phyloP scores from a whole-genome alignment of 1,140 invertebrate species.

The Sitophilus oryzae region DNA sequence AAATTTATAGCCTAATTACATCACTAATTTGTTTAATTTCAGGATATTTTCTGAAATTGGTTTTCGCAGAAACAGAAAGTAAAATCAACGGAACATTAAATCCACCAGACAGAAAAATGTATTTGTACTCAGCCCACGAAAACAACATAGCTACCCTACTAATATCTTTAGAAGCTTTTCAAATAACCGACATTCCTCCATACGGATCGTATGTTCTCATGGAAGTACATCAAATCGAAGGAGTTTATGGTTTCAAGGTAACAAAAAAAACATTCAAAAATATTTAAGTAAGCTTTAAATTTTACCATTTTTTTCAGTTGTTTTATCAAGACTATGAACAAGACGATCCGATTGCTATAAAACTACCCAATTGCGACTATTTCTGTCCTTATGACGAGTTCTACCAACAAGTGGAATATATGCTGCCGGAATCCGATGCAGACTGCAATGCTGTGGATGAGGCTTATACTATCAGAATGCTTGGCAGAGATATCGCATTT shows the following conservation, averaged over 20 bases:
- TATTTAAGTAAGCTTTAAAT: background rate
- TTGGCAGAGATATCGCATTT: too few species aligned
- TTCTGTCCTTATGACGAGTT: slow-evolving; percentile 4
- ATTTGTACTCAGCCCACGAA: slow-evolving; percentile 67
- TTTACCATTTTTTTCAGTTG: background rate
- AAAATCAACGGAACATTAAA: slow-evolving; percentile 43
- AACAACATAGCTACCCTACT: slow-evolving; percentile 63
- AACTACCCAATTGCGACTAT: slow-evolving; percentile 1
- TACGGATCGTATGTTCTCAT: slow-evolving; percentile 46
- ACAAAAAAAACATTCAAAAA: background rate
- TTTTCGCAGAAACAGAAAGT: slow-evolving; percentile 51
- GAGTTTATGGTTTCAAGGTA: slow-evolving; percentile 27
- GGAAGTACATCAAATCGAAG: slow-evolving; percentile 29
- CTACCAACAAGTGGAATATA: background rate
- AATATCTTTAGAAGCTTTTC: slow-evolving; percentile 59
- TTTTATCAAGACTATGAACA: slow-evolving; percentile 1
- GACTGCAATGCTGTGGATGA: background rate
- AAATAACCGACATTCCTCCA: slow-evolving; percentile 51
- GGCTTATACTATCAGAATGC: too few species aligned
- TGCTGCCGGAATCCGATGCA: background rate
- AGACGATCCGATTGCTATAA: background rate
- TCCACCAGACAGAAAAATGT: slow-evolving; percentile 53
- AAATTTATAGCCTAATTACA: too few species aligned
- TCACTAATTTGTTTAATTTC: too few species aligned
- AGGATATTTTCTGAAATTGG: slow-evolving; percentile 54